phyloP scores from a whole-genome alignment of 2,888 invertebrate genomes.

The Podabrus alpinus region DNA sequence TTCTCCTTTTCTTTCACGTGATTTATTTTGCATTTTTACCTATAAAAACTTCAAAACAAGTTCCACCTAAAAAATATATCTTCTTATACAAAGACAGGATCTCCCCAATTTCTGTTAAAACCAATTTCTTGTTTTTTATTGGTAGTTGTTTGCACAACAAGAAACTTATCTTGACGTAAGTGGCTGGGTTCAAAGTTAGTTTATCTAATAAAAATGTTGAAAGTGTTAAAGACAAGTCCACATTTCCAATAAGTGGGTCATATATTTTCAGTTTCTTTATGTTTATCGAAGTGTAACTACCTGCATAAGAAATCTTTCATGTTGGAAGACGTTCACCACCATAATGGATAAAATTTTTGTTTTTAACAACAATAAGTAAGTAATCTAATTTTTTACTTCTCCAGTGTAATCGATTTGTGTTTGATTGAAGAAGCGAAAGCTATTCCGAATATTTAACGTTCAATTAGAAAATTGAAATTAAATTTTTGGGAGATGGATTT shows the following conservation, averaged over 20 bases:
- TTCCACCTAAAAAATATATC: too few species aligned
- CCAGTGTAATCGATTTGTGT: background rate
- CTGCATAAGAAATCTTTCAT: background rate
- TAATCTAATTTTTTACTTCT: background rate
- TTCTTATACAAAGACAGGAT: background rate
- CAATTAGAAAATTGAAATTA: background rate
- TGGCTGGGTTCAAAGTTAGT: background rate
- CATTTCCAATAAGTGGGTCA: constrained; percentile 23
- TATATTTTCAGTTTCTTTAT: constrained; percentile 17
- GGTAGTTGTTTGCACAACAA: background rate
- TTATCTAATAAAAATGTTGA: constrained; percentile 13
- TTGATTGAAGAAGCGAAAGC: background rate
- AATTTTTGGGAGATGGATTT: background rate
- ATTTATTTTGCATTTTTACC: too few species aligned
- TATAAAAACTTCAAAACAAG: too few species aligned
- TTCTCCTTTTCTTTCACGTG: too few species aligned
- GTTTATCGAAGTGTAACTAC: constrained; percentile 15
- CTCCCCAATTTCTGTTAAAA: background rate
- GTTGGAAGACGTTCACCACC: background rate
- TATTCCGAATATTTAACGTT: background rate
- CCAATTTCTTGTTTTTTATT: background rate
- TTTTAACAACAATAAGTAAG: background rate
- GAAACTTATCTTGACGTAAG: background rate
- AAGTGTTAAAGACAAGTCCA: constrained; percentile 13
- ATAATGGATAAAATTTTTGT: background rate